Evolutionary conservation across 2,797 vertebrate genomes (phyloP), one percentile per base, ranked within the genome.

Genomic region (Paguma larvata): DNA sequence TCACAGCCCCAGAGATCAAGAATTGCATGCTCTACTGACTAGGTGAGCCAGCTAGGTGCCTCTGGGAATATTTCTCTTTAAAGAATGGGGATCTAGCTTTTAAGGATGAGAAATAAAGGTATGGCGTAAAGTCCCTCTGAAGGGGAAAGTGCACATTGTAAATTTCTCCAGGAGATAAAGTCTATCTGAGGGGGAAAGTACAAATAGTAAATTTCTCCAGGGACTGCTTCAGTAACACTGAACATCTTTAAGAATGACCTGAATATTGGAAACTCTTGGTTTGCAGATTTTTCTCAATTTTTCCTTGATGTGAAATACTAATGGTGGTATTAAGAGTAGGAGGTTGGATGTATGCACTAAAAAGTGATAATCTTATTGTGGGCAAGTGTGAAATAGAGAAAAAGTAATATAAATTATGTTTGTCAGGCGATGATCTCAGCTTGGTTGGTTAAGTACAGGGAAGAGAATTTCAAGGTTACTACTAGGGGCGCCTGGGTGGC

Each of bases 321-420:
- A 16, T 27, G 88, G 23, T 48, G 73, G 19, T 78, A 62, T 83
- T 85, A 89, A 70, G 32, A 89, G 21, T 13, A 86, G 67, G 32
- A 51, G 14, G 16, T n/a, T 95, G 48, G 38, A 10, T 68, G 4
- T 80, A 48, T 90, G 63, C 32, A 63, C 56, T 96, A 85, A 93
- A 94, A 75, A 70, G 15, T 94, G 82, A 62, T 51, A 85, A 82
- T 34, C 27, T 21, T 94, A 27, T 46, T 96, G 46, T 67, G 83
- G 77, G 30, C 44, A 97, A 95, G 12, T 41, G 8, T 70, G 51
- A 94, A 94, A 87, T 41, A 93, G 78, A 89, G 85, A 67, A 77
- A 56, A 91, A 92, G 65, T 32, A 94, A 91, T n/a, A 89, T 25
- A 91, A 96, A 89, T 67, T 96, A n/a, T 62, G 48, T 86, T 77